Evolutionary conservation across 1,140 invertebrate species (phyloP), one percentile per base, ranked within the genome.

Genomic region (Aphelenchoides besseyi): DNA sequence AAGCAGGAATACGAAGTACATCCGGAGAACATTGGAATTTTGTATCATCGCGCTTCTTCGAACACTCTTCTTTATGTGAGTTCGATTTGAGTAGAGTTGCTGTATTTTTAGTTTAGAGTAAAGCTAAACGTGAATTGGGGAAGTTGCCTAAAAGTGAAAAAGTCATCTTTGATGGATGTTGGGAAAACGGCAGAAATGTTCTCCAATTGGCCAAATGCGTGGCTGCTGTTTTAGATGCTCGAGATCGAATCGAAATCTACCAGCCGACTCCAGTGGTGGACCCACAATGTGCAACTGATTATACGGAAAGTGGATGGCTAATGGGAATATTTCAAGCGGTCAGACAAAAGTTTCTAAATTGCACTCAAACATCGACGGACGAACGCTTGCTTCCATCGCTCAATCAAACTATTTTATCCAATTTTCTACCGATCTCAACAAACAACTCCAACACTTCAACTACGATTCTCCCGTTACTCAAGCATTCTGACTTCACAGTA

Each of bases 21-120:
- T 53, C 36, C 63, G 30, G 63, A 66, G 8, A 12, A 66, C 63
- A 66, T 66, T 16, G 36, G 26, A 18, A 12, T 37, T 29, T 2
- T 66, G 32, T 66, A 36, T 53, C 63, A 66, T 53, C 30, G 63
- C n/a, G 63, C 63, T 2, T 41, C 63, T n/a, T 36, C 63, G 16
- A 36, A 36, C 63, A 33, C 32, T 66, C 36, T 66, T 18, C 36
- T 66, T 32, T 16, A 66, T 8, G 63, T 66, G 30, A 66, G 63
- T 35, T 36, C 30, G 12, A 41, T 66, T 64, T 66, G 2, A 16
- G 3, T 59, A 18, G 1, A 59, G 3, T 53, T 32, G 16, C 26
- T n/a, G 1, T 1, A 2, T 1, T 66, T 1, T 18, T n/a, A n/a
- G n/a, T 66, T 64, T 33, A 66, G 63, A 29, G 32, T 12, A 66